Evolutionary conservation across 2,113 vertebrate species (phyloP).

Genomic region (Motacilla tschutschensis): DNA sequence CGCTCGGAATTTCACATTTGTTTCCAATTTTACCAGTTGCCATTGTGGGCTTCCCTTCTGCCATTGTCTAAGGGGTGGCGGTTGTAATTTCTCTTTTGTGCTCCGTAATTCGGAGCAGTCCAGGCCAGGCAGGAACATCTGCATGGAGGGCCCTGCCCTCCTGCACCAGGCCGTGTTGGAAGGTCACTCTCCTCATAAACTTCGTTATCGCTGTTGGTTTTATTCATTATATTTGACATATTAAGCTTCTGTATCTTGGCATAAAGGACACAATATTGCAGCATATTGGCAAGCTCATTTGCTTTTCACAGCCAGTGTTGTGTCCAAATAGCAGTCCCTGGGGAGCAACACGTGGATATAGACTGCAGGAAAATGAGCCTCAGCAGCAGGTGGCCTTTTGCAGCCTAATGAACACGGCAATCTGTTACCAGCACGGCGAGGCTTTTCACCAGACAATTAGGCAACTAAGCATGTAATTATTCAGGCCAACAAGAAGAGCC

Average conservation of each 20-base stretch:
- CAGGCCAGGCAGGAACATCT: slow-evolving; percentile 75
- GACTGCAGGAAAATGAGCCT: slow-evolving; percentile 87
- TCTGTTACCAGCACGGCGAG: slow-evolving; percentile 92
- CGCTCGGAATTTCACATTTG: slow-evolving; percentile 64
- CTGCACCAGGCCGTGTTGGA: slow-evolving; percentile 61
- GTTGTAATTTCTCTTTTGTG: slow-evolving; percentile 78
- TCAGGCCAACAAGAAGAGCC: slow-evolving; percentile 98
- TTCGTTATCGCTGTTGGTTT: slow-evolving; percentile 81
- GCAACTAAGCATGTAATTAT: slow-evolving; percentile 99
- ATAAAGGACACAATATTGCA: slow-evolving; percentile 96
- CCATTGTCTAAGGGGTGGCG: slow-evolving; percentile 74
- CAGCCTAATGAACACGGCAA: slow-evolving; percentile 99
- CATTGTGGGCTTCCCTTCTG: slow-evolving; percentile 60
- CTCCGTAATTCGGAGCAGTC: slow-evolving; percentile 68
- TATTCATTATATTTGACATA: slow-evolving; percentile 94
- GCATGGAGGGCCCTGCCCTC: slow-evolving; percentile 63
- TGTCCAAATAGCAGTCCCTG: slow-evolving; percentile 91
- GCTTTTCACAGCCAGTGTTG: slow-evolving; percentile 91
- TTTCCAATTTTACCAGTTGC: slow-evolving; percentile 73
- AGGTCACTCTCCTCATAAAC: slow-evolving; percentile 79
- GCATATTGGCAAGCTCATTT: slow-evolving; percentile 99
- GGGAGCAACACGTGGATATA: slow-evolving; percentile 91
- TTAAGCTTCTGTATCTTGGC: slow-evolving; percentile 94
- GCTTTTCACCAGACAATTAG: slow-evolving; percentile 99
- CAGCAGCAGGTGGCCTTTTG: slow-evolving; percentile 99